These are phyloP conservation scores for Leptothorax acervorum DNA, from an alignment of 2,888 invertebrate genomes.

Conservation along the genomic window DNA sequence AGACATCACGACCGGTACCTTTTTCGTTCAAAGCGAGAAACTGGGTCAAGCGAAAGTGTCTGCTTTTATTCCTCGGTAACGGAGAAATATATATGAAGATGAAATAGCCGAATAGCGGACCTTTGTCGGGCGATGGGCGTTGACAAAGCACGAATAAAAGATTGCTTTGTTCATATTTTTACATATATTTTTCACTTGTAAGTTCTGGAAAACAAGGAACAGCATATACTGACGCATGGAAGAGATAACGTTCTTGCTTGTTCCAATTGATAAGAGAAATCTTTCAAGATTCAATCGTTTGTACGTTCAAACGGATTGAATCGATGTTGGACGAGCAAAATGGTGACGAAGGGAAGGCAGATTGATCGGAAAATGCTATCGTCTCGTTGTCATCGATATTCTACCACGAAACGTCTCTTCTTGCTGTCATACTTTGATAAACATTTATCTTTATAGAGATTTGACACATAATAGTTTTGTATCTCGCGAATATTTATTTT, in stretches of 20 bases:
- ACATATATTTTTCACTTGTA: slow-evolving; percentile 4
- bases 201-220: slow-evolving; percentile 8
- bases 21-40: slow-evolving; percentile 58
- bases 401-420: slow-evolving; percentile 34
- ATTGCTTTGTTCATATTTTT: slow-evolving; percentile 40
- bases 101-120: slow-evolving; percentile 43
- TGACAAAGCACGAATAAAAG: slow-evolving; percentile 57
- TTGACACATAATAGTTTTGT: background rate
- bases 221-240: slow-evolving; percentile 9
- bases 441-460: slow-evolving; percentile 27
- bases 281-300: slow-evolving; percentile 54
- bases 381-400: slow-evolving; percentile 51
- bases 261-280: slow-evolving; percentile 47
- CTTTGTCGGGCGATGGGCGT: slow-evolving; percentile 59
- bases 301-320: slow-evolving; percentile 49
- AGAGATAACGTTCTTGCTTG: slow-evolving; percentile 39
- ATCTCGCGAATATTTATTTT: background rate
- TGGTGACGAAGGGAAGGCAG: slow-evolving; percentile 37
- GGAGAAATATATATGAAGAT: slow-evolving; percentile 57
- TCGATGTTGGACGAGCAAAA: slow-evolving; percentile 25
- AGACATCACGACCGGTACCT: slow-evolving; percentile 48
- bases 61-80: slow-evolving; percentile 67
- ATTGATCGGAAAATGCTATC: slow-evolving; percentile 54
- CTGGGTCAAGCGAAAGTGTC: slow-evolving; percentile 70
- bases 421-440: background rate